Evolutionary conservation across 2,888 invertebrate species (phyloP).

Genomic region (Abrostola triplasia): DNA sequence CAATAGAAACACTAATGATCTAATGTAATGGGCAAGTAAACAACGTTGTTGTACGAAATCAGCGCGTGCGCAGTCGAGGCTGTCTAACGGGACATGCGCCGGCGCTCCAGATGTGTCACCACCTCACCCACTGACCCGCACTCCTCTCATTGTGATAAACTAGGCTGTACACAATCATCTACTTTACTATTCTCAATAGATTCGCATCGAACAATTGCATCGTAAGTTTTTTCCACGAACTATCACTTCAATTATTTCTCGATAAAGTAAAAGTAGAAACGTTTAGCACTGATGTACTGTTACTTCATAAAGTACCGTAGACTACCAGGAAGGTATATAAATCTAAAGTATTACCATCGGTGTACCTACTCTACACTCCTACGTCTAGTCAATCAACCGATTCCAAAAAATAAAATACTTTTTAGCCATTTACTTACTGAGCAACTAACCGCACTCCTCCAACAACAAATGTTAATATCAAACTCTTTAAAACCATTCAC

Average conservation of each 20-base stretch:
- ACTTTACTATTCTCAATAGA: constrained; percentile 42
- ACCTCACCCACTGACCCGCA: constrained; percentile 55
- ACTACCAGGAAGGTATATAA: background rate
- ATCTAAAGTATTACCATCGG: background rate
- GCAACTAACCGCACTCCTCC: background rate
- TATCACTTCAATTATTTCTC: constrained; percentile 11
- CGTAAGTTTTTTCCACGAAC: constrained; percentile 27
- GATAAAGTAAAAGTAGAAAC: constrained; percentile 32
- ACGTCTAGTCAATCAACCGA: too few relatives aligned
- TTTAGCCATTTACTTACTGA: too few relatives aligned
- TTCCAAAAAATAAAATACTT: too few relatives aligned
- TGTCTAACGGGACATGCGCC: constrained; percentile 61
- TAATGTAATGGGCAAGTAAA: constrained; percentile 19
- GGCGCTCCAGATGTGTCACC: constrained; percentile 62
- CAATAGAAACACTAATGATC: constrained; percentile 4
- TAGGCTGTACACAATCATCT: constrained; percentile 37
- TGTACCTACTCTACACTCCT: too few relatives aligned
- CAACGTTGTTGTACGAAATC: constrained; percentile 16
- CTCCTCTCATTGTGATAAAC: constrained; percentile 51
- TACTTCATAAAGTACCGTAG: background rate
- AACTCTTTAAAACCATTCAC: too few relatives aligned
- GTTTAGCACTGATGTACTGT: background rate
- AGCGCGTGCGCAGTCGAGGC: constrained; percentile 37
- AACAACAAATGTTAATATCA: too few relatives aligned
- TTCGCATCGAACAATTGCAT: constrained; percentile 9